A percentile compares a stretch with the other conserved stretches of the same genome.
Evolutionary conservation across 2,113 vertebrate genomes (phyloP).

Genomic region (Thalassarche chlororhynchos): DNA sequence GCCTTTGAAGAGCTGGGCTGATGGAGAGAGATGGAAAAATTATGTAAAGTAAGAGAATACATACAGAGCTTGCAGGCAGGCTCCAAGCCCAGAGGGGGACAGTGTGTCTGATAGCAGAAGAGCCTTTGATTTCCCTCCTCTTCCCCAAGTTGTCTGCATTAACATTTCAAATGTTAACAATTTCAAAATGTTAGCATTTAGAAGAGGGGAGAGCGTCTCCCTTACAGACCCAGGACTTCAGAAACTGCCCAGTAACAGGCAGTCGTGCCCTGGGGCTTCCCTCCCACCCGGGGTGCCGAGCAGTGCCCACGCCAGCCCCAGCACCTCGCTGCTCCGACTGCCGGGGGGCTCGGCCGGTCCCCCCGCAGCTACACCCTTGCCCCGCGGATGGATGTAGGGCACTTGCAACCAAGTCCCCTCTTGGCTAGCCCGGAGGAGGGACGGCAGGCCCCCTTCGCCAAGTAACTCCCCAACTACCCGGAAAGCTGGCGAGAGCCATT

Average conservation of each 20-base stretch:
- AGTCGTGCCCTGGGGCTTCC: rapidly evolving
- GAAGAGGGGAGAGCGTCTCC: background rate
- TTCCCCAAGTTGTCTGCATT: background rate
- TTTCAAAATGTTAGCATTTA: background rate
- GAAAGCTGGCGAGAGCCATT: background rate
- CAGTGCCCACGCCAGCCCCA: background rate
- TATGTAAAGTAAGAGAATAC: conserved; percentile 22
- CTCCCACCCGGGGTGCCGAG: rapidly evolving
- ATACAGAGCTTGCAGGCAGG: background rate
- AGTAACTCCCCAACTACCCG: background rate
- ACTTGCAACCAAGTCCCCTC: background rate
- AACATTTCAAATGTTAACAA: background rate
- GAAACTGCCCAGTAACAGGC: rapidly evolving
- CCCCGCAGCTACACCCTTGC: rapidly evolving
- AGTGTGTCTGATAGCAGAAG: background rate
- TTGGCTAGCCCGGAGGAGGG: background rate
- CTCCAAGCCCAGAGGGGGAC: background rate
- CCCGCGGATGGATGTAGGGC: rapidly evolving
- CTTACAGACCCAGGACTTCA: background rate
- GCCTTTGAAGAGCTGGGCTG: conserved; percentile 44
- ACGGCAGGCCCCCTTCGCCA: background rate
- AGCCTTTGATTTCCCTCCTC: conserved; percentile 4
- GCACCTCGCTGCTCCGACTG: rapidly evolving
- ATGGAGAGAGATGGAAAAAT: conserved; percentile 23
- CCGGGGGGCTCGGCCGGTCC: rapidly evolving